A percentile compares a stretch with the other conserved stretches of the same genome.
phyloP scores from a whole-genome alignment of 2,797 vertebrate species.

The Lates japonicus region DNA sequence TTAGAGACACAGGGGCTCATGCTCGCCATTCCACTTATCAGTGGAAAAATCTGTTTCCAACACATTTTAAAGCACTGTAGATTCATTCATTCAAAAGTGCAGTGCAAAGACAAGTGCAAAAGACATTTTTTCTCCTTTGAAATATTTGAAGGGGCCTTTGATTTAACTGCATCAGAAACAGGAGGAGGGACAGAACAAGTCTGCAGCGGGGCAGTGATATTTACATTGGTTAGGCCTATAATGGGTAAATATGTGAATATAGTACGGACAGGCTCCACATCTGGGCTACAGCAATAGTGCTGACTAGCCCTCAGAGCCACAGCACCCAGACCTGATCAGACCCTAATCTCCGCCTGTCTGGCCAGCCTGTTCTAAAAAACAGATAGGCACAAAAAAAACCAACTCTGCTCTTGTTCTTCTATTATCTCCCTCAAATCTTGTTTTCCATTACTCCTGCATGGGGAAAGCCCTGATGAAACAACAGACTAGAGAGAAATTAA shows the following conservation, averaged over 20 bases:
- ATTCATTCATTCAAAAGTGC: background rate
- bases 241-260: background rate
- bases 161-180: background rate
- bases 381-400: conserved; percentile 53
- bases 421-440: conserved; percentile 70
- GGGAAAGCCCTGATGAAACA: conserved; percentile 68
- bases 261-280: conserved; percentile 16
- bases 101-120: background rate
- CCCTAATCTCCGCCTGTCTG: conserved; percentile 64
- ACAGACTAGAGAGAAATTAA: conserved; percentile 59
- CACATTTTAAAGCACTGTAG: background rate
- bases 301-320: conserved; percentile 57
- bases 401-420: conserved; percentile 54
- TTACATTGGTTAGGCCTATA: background rate
- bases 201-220: background rate
- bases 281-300: conserved; percentile 36
- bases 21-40: too few species aligned
- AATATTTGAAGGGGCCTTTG: background rate
- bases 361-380: conserved; percentile 56
- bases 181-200: conserved; percentile 4
- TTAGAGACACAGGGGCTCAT: background rate
- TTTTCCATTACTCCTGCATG: conserved; percentile 71
- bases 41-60: background rate
- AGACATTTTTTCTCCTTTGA: background rate
- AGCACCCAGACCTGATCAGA: conserved; percentile 43